phyloP scores from a whole-genome alignment of 2,113 vertebrate species.

The Otus sunia region DNA sequence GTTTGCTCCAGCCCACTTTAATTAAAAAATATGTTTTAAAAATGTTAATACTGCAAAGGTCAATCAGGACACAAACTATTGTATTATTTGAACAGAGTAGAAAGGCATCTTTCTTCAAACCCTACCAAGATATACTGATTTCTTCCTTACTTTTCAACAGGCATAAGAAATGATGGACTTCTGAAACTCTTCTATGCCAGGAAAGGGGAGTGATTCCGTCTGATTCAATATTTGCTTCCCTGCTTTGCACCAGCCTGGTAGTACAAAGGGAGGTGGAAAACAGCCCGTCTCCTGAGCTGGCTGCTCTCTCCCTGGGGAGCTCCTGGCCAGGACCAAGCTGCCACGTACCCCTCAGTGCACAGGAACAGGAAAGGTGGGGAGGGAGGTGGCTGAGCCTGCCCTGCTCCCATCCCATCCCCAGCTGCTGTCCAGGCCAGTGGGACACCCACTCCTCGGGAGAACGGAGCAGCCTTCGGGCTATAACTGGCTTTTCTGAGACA shows the following conservation, averaged over 20 bases:
- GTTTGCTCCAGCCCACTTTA: background rate
- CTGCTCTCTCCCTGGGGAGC: background rate
- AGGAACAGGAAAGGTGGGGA: background rate
- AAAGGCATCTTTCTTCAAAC: background rate
- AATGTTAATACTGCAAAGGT: background rate
- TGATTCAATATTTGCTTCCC: background rate
- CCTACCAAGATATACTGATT: background rate
- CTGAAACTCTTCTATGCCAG: background rate
- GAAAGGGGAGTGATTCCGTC: background rate
- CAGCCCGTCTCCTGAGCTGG: background rate
- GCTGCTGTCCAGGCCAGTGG: background rate
- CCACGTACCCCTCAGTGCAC: fast-evolving
- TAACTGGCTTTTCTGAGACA: background rate
- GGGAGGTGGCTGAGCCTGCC: background rate
- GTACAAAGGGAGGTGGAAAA: background rate
- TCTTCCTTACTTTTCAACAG: background rate
- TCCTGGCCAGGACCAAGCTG: background rate
- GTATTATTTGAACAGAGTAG: background rate
- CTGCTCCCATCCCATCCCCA: background rate
- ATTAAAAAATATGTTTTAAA: background rate
- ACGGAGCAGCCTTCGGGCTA: background rate
- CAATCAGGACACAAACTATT: background rate
- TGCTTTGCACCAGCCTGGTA: background rate
- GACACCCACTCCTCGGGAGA: background rate
- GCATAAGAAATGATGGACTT: background rate